Percentiles rank a stretch among this genome's conserved stretches.
These are phyloP conservation scores for Andricus quercusramuli DNA, from an alignment of 2,888 invertebrate species.

Conservation along the genomic window DNA sequence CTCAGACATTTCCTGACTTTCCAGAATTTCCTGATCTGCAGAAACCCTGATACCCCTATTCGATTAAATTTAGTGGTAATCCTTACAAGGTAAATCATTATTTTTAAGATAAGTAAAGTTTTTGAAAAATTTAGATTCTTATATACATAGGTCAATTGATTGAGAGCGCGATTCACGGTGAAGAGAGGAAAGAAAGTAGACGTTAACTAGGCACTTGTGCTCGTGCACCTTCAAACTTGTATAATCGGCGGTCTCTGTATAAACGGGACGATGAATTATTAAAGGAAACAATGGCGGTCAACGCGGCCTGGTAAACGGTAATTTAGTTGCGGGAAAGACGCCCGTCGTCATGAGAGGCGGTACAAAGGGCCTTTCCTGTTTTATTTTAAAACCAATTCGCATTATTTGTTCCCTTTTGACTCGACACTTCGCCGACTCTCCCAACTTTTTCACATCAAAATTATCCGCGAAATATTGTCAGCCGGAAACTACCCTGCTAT, in stretches of 20 bases:
- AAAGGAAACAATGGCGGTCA: conserved; percentile 32
- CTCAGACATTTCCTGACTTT: too few relatives aligned
- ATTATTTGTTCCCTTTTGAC: conserved; percentile 3
- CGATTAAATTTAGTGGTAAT: too few relatives aligned
- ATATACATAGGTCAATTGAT: background rate
- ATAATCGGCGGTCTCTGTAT: conserved; percentile 9
- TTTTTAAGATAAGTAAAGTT: background rate
- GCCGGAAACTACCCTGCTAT: background rate
- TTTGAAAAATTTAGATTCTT: background rate
- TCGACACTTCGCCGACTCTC: conserved; percentile 43
- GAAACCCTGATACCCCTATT: too few relatives aligned
- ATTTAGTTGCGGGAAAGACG: conserved; percentile 30
- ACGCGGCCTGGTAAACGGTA: conserved; percentile 36
- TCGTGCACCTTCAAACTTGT: background rate
- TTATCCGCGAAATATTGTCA: background rate
- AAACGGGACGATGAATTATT: conserved; percentile 37
- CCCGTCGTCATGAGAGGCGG: background rate
- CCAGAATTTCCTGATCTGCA: too few relatives aligned
- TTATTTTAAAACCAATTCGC: conserved; percentile 25
- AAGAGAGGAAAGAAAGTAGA: background rate
- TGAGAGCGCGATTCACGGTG: background rate
- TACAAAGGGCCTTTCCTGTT: conserved; percentile 10
- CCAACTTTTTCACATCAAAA: conserved; percentile 46
- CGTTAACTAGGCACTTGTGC: conserved; percentile 13
- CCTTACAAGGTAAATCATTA: too few relatives aligned